Conservation (phyloP, 1,140 invertebrate genomes). For the Phthorimaea operculella region DNA sequence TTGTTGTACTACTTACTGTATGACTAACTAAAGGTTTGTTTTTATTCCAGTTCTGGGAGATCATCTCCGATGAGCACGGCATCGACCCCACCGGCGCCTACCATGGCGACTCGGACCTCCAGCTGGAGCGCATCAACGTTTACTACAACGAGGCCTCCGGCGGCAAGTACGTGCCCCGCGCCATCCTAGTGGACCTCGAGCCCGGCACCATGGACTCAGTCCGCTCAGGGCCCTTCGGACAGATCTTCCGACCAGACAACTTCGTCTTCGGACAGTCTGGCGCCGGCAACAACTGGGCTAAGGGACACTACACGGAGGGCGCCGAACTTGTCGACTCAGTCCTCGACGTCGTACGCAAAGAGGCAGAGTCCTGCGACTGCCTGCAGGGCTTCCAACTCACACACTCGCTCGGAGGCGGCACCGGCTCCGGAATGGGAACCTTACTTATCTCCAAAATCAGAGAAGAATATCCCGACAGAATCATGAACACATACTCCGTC, state of each 20-base stretch:
- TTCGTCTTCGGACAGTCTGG: slow-evolving; percentile 87
- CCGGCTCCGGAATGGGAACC: slow-evolving; percentile 91
- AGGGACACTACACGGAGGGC: slow-evolving; percentile 89
- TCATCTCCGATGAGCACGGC: slow-evolving; percentile 91
- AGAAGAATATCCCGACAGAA: slow-evolving; percentile 89
- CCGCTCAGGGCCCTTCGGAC: slow-evolving; percentile 84
- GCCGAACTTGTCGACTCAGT: slow-evolving; percentile 82
- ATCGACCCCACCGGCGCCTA: slow-evolving; percentile 87
- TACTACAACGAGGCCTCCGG: slow-evolving; percentile 92
- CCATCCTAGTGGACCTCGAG: slow-evolving; percentile 83
- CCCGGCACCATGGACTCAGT: slow-evolving; percentile 96
- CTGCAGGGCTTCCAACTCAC: slow-evolving; percentile 83
- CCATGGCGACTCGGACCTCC: slow-evolving; percentile 83
- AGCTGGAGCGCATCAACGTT: slow-evolving; percentile 88
- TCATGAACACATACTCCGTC: slow-evolving; percentile 89
- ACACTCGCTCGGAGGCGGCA: slow-evolving; percentile 81
- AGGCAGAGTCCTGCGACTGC: slow-evolving; percentile 81
- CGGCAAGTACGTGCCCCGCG: slow-evolving; percentile 88
- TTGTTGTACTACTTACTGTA: background rate
- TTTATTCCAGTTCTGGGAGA: slow-evolving; percentile 88
- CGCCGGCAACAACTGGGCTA: slow-evolving; percentile 92
- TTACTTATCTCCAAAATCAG: slow-evolving; percentile 88
- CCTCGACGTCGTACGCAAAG: slow-evolving; percentile 84
- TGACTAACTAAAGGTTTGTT: too few relatives aligned
- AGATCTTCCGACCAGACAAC: slow-evolving; percentile 90